Evolutionary conservation across 2,888 invertebrate genomes (phyloP), one percentile per base, ranked within the genome.

Genomic region (Trichogramma dendrolimi): DNA sequence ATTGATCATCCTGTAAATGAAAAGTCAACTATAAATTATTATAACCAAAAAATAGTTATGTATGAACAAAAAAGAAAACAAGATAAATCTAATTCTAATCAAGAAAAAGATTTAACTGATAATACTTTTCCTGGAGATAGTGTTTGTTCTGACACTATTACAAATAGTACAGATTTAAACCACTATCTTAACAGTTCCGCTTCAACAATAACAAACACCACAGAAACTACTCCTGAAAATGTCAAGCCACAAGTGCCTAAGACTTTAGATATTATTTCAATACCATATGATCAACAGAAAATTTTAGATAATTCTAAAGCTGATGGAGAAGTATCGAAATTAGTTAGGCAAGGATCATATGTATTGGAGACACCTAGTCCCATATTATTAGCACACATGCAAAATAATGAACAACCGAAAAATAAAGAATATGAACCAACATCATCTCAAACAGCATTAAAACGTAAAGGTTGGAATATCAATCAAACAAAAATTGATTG

Each of bases 291-390:
- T 10, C 55, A 67, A 49, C 43, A 63, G 14, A 63, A 57, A 48
- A 58, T 55, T 46, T 5, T 43, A 38, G 69, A 74, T 44, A 71
- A 72, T 63, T 70, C 73, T 8, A 73, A 69, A 53, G 63, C 72
- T 7, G 73, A 71, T 57, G 69, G 64, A 4, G 68, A 69, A 14
- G 69, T 73, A 74, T 79, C 82, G 5, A 78, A 80, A 67, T 76
- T 90, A 60, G 81, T 87, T 8, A 82, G 92, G 56, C 89, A 90
- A 71, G 86, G 88, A 65, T 93, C 93, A 0, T 93, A 92, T 72
- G 89, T 90, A 1, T 78, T 93, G 53, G 86, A 91, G 0, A 81
- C 84, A 38, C 92, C 93, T 0, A 91, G 92, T 72, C 90, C 90
- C 1, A 86, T 87, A 66, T 82, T 93, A 6, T 73, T 88, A 39